phyloP scores from a whole-genome alignment of 2,888 invertebrate genomes.

The Perdita meconis region DNA sequence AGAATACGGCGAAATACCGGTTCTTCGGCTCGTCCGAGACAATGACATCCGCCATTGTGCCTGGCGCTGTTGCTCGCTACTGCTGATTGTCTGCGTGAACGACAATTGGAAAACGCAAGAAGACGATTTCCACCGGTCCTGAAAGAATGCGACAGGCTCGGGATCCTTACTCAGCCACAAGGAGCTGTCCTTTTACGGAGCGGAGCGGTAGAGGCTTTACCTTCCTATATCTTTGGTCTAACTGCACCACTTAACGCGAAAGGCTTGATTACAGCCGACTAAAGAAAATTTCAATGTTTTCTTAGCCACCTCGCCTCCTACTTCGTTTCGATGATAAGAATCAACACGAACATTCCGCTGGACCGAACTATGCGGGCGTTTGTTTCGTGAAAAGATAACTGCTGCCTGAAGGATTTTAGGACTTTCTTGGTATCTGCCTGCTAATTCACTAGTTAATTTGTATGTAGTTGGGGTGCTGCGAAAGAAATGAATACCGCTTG shows the following conservation, averaged over 20 bases:
- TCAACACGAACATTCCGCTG: not conserved
- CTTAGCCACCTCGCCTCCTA: not conserved
- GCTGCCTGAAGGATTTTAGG: not conserved
- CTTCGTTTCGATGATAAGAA: not conserved
- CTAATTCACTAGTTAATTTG: slow-evolving; percentile 27
- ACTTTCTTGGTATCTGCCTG: slow-evolving; percentile 14
- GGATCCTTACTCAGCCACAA: not conserved
- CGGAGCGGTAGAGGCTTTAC: not conserved
- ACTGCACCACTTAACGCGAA: not conserved
- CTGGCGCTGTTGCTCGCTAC: slow-evolving; percentile 5
- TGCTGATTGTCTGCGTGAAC: slow-evolving; percentile 35
- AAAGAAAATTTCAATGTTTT: slow-evolving; percentile 17
- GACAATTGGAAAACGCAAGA: slow-evolving; percentile 20
- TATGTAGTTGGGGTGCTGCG: not conserved
- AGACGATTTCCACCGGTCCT: slow-evolving; percentile 22
- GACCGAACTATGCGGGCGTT: not conserved
- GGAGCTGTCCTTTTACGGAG: slow-evolving; percentile 11
- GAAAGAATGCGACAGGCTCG: slow-evolving; percentile 20
- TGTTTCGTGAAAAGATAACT: not conserved
- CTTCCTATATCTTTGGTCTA: not conserved
- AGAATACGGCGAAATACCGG: slow-evolving; percentile 36
- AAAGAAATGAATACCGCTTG: not conserved
- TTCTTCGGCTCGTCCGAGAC: slow-evolving; percentile 28
- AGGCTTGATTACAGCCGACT: slow-evolving; percentile 1
- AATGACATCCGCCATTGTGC: slow-evolving; percentile 38